A percentile compares a stretch with the other conserved stretches of the same genome.
Evolutionary conservation across 2,113 vertebrate genomes (phyloP).

Genomic region (Dipodomys merriami): DNA sequence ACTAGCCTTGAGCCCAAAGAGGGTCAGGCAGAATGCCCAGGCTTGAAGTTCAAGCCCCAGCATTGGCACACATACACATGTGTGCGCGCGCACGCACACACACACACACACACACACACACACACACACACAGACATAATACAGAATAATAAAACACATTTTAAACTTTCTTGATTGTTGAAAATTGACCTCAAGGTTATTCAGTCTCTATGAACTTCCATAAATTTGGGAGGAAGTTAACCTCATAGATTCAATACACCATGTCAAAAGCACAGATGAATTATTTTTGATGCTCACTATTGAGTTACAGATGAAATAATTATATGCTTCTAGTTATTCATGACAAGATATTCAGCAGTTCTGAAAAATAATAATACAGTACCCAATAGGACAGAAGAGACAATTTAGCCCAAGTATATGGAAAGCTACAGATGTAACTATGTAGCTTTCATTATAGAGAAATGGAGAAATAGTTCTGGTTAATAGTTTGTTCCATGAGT

Average conservation of each 20-base stretch:
- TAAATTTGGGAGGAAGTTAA: neutral
- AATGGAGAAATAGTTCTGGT: neutral
- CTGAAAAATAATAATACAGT: neutral
- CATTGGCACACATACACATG: too few species aligned
- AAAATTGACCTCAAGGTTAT: neutral
- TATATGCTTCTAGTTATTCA: neutral
- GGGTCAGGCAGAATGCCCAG: too few species aligned
- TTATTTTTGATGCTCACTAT: neutral
- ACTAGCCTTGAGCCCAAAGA: too few species aligned
- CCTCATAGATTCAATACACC: neutral
- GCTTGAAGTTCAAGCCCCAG: too few species aligned
- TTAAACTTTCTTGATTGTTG: slow-evolving; percentile 31
- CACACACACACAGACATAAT: too few species aligned
- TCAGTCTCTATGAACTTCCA: neutral
- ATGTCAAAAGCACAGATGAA: neutral
- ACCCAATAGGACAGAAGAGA: neutral
- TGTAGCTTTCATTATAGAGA: neutral
- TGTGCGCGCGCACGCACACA: too few species aligned
- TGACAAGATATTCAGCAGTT: neutral
- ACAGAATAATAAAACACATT: neutral
- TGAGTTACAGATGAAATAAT: neutral
- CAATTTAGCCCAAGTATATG: neutral
- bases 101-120: too few species aligned
- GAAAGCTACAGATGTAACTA: neutral
- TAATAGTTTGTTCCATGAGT: neutral